Evolutionary conservation across 2,113 vertebrate species (phyloP).

Genomic region (Phyllostomus hastatus): DNA sequence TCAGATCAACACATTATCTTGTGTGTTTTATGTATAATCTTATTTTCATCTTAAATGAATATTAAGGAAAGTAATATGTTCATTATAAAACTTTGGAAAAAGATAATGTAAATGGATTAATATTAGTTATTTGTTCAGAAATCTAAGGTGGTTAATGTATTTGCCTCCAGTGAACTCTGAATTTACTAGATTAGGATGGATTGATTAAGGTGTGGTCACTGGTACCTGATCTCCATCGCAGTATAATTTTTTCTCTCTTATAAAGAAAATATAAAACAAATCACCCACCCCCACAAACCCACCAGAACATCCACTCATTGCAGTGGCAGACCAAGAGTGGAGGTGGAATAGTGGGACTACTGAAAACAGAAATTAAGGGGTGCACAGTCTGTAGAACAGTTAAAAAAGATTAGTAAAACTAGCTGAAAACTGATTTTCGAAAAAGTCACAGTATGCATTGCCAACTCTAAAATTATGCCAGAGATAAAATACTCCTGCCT

Average conservation of each 20-base stretch:
- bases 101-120: neutral
- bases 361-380: neutral
- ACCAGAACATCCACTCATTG: neutral
- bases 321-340: neutral
- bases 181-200: neutral
- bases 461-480: neutral
- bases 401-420: neutral
- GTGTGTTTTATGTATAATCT: neutral
- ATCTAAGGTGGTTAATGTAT: neutral
- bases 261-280: neutral
- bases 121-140: neutral
- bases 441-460: neutral
- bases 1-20: neutral
- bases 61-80: neutral
- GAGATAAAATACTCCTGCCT: neutral
- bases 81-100: neutral
- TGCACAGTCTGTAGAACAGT: neutral
- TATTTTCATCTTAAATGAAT: neutral
- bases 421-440: neutral
- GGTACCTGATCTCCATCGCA: neutral
- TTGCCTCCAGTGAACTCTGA: neutral
- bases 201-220: neutral
- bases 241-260: neutral
- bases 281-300: neutral
- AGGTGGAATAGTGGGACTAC: neutral